Percentiles rank a stretch among this genome's conserved stretches.
Conservation (phyloP, 2,888 invertebrate species). For the Sarcophaga variegata region DNA sequence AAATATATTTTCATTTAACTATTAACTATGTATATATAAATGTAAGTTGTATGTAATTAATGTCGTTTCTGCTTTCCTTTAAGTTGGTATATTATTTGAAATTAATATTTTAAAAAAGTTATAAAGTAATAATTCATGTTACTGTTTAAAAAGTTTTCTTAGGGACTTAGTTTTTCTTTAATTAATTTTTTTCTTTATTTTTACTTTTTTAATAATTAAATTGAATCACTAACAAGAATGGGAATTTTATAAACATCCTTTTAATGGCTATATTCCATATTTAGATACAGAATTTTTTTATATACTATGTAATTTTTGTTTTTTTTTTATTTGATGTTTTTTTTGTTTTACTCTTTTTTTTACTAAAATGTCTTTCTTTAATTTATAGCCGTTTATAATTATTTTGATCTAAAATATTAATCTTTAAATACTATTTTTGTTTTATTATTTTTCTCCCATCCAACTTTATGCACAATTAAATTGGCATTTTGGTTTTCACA, state of each 20-base stretch:
- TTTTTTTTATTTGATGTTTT: constrained; percentile 14
- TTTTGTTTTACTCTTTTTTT: constrained; percentile 22
- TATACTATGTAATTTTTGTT: constrained; percentile 39
- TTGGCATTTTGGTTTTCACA: no score
- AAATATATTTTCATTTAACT: constrained; percentile 75
- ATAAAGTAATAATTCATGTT: constrained; percentile 62
- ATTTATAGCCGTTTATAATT: constrained; percentile 39
- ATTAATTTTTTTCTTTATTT: constrained; percentile 3
- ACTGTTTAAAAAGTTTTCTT: constrained; percentile 47
- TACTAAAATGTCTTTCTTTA: constrained; percentile 15
- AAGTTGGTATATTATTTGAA: constrained; percentile 40
- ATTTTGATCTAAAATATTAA: constrained; percentile 71
- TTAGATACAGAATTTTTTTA: constrained; percentile 71
- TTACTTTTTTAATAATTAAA: constrained; percentile 47
- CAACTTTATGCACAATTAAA: no score
- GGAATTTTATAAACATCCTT: constrained; percentile 62
- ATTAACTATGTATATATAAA: constrained; percentile 77
- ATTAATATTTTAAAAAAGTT: constrained; percentile 70
- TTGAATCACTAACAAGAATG: constrained; percentile 68
- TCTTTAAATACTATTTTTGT: constrained; percentile 58
- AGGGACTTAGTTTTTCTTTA: not conserved
- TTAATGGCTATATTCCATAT: constrained; percentile 51
- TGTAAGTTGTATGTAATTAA: constrained; percentile 58
- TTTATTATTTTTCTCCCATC: constrained; percentile 5
- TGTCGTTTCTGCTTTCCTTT: constrained; percentile 18